A percentile compares a stretch with the other conserved stretches of the same genome.
These are phyloP conservation scores for Drosophila aldrichi DNA, from an alignment of 2,888 invertebrate species.

Conservation along the genomic window DNA sequence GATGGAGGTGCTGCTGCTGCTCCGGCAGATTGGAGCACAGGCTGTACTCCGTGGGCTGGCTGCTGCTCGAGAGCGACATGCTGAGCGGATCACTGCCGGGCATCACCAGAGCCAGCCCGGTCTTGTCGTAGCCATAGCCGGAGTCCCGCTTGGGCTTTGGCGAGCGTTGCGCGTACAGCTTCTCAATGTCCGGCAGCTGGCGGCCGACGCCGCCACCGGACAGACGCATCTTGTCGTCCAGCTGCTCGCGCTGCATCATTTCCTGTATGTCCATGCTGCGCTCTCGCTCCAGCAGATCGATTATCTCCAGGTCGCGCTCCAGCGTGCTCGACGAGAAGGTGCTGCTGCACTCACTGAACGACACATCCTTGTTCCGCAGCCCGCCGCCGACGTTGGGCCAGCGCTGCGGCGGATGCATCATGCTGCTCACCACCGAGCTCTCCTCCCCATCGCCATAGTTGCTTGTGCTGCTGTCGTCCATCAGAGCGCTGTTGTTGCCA, in stretches of 20 bases:
- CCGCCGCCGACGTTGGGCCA: constrained; percentile 53
- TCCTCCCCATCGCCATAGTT: constrained; percentile 84
- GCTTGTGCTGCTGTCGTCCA: constrained; percentile 81
- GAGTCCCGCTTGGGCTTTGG: constrained; percentile 80
- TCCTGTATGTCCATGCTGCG: constrained; percentile 85
- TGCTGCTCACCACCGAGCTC: constrained; percentile 84
- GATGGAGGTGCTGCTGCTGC: constrained; percentile 48
- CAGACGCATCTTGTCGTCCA: constrained; percentile 75
- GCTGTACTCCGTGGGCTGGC: constrained; percentile 73
- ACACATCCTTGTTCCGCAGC: constrained; percentile 78
- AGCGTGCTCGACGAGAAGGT: constrained; percentile 83
- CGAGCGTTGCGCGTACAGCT: constrained; percentile 82
- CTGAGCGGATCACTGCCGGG: constrained; percentile 70
- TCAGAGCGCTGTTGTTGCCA: constrained; percentile 67
- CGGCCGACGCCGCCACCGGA: constrained; percentile 69
- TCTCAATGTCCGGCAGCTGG: constrained; percentile 83
- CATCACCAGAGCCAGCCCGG: constrained; percentile 61
- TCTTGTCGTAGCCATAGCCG: constrained; percentile 68
- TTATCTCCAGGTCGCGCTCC: constrained; percentile 85
- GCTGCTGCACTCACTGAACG: constrained; percentile 83
- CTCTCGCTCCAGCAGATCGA: constrained; percentile 85
- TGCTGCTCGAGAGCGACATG: constrained; percentile 56
- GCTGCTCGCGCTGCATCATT: constrained; percentile 82
- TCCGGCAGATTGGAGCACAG: constrained; percentile 72
- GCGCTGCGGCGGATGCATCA: constrained; percentile 76